Base-by-base conservation (phyloP, 2,888 invertebrate genomes). In the Beris morrisii region DNA sequence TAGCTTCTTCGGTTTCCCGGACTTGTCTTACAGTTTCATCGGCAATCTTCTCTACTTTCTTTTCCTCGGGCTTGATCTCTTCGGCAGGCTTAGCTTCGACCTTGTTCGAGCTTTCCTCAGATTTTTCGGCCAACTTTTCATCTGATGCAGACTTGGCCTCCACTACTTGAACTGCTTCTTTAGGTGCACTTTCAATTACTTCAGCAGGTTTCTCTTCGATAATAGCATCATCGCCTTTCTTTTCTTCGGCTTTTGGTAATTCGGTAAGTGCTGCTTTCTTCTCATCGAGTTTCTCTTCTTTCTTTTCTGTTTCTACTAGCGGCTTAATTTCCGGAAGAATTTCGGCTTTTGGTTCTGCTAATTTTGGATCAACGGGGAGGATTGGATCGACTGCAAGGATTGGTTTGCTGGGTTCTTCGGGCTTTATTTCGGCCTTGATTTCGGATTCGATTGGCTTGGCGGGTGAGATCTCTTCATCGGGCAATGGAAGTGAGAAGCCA, bases 381-480 rank as follows among this genome's bases (percentile, higher is more conserved):
- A 46, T 7, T 31, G 66, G 48, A 9, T 52, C 57, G 28, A 44
- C 44, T 44, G 61, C 15, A 15, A 38, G 48, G 22, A 38, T 67
- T 67, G n/a, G 67, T 69, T 45, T 38, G 38, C 31, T 50, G 9
- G 66, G 57, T 15, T 57, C 66, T 48, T 67, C 66, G 44, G 71
- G 73, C 73, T 70, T 72, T 69, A 73, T 69, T 69, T 70, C 28
- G 38, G 38, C 7, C 9, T 38, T 38, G 38, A 3, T 53, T 30
- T n/a, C 59, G n/a, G 13, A 48, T 65, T 67, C 75, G 66, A 71
- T 70, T 48, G 75, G 71, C 57, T 70, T 68, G n/a, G 73, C 69
- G 3, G 73, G 71, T 55, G 77, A 73, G 9, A 74, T 75, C 64
- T 77, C 78, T 69, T 78, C 78, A 72, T 78, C 78, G 66, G 78